phyloP scores from a whole-genome alignment of 1,140 invertebrate species.

The Polyergus mexicanus region DNA sequence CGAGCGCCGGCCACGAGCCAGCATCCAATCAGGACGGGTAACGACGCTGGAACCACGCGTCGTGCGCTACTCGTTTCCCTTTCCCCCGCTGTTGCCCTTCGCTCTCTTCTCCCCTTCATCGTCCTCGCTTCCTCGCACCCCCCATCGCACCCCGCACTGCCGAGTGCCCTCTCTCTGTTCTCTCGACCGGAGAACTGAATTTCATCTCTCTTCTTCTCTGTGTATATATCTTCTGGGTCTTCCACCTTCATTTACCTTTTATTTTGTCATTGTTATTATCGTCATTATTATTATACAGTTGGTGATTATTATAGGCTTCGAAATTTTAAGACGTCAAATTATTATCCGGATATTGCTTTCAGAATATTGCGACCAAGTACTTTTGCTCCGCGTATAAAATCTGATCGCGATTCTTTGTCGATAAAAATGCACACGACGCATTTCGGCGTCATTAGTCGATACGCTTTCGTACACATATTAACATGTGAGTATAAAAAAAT shows the following conservation, averaged over 20 bases:
- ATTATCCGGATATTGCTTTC: background rate
- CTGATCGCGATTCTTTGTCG: background rate
- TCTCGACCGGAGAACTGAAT: background rate
- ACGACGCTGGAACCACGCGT: constrained; percentile 84
- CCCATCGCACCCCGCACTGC: constrained; percentile 1
- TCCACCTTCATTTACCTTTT: constrained; percentile 24
- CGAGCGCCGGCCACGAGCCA: constrained; percentile 87
- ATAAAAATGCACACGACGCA: background rate
- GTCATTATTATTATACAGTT: constrained; percentile 42
- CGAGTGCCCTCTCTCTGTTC: constrained; percentile 22
- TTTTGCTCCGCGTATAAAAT: background rate
- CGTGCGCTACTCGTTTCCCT: constrained; percentile 76
- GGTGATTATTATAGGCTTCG: constrained; percentile 26
- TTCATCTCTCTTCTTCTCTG: constrained; percentile 16
- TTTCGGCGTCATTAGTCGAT: background rate
- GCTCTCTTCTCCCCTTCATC: constrained; percentile 51
- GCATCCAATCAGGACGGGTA: constrained; percentile 86
- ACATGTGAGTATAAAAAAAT: background rate
- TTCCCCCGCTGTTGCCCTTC: constrained; percentile 80
- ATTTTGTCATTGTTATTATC: constrained; percentile 54
- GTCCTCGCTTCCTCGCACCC: background rate
- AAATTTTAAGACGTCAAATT: constrained; percentile 14
- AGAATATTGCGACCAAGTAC: background rate
- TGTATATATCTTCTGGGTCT: too few relatives aligned
- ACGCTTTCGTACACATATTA: background rate